Base-by-base conservation (phyloP, 2,888 invertebrate species). In the Schrankia costaestrigalis region DNA sequence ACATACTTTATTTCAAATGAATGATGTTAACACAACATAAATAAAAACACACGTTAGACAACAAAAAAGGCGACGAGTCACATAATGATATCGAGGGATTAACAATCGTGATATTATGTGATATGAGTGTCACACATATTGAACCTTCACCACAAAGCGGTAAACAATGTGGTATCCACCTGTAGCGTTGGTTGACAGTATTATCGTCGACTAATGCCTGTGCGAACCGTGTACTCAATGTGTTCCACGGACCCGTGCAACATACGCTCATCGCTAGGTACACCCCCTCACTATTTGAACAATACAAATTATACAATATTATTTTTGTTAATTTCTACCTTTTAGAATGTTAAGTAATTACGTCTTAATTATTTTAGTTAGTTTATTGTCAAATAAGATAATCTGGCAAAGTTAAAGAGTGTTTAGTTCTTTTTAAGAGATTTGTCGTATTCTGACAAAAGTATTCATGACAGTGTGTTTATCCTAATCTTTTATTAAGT, bases 191-290 rank as follows among this genome's bases (percentile, higher is more conserved):
- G 47, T 70, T 72, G 61, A 84, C 56, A 15, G 82, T 79, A 67
- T 84, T 86, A 69, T 84, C 74, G 69, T 72, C 67, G 68, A 78
- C 67, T 60, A 85, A 53, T 13, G 80, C 79, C 50, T 65, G 61
- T 39, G 81, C 79, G 53, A 75, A 81, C 49, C 84, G 78, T 51
- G 67, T 68, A 67, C 78, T 68, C 49, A 80, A 54, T 37, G 70
- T 61, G 50, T 71, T 71, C 83, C 79, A 83, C 29, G 82, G 75
- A 21, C 86, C 85, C 48, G 75, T 56, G 64, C 72, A 71, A 71
- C 76, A 81, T 42, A 78, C 67, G 48, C 71, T 74, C 71, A 81
- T 66, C 43, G 77, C 82, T 66, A 83, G 72, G 58, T 70, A 64
- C 60, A 81, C 72, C 55, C 85, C 79, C 62, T 78, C 78, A 57